Conservation (phyloP, 2,113 vertebrate genomes). For the Passer domesticus region DNA sequence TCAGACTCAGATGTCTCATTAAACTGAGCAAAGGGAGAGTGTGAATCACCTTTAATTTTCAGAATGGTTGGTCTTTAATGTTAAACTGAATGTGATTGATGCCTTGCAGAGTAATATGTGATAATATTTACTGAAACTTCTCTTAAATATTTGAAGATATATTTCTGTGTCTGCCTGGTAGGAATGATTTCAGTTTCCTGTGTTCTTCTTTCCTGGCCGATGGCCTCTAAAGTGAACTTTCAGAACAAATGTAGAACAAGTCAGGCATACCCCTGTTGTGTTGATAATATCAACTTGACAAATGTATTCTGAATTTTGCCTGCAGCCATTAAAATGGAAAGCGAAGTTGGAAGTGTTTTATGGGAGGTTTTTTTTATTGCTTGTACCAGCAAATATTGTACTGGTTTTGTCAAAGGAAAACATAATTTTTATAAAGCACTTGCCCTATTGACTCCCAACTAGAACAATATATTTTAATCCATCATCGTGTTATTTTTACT, state of each 20-base stretch:
- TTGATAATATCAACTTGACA: conserved; percentile 56
- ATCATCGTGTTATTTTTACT: conserved; percentile 20
- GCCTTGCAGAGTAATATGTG: background rate
- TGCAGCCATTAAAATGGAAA: conserved; percentile 56
- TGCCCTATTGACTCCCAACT: conserved; percentile 31
- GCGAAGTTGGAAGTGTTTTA: conserved; percentile 34
- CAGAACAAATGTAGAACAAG: conserved; percentile 33
- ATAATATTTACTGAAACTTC: conserved; percentile 41
- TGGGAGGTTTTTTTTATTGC: conserved; percentile 14
- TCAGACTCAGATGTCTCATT: conserved; percentile 23
- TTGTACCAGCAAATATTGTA: conserved; percentile 47
- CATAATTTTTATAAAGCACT: conserved; percentile 23
- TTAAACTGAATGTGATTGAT: conserved; percentile 9
- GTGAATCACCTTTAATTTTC: background rate
- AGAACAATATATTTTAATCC: conserved; percentile 34
- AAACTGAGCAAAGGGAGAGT: background rate
- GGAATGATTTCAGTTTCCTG: background rate
- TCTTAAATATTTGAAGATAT: background rate
- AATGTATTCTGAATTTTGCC: conserved; percentile 63
- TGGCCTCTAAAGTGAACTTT: conserved; percentile 31
- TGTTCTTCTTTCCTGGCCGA: background rate
- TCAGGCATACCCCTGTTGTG: conserved; percentile 39
- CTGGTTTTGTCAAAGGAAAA: conserved; percentile 52
- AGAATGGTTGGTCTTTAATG: background rate
- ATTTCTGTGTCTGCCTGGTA: background rate